Base-by-base conservation (phyloP, 1,140 invertebrate genomes). In the Eulimnadia texana region DNA sequence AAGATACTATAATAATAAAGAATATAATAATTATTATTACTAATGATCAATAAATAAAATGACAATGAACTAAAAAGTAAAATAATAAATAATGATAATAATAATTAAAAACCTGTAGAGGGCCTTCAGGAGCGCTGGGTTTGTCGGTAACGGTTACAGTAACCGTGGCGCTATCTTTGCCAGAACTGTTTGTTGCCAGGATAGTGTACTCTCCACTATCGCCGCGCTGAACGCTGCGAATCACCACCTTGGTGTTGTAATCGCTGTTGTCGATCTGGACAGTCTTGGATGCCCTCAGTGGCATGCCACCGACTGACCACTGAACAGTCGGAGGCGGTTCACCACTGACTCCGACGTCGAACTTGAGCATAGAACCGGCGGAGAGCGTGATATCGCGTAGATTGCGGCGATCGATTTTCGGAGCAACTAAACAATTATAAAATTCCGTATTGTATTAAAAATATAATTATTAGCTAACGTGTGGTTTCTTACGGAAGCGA, bases 361-460 rank as follows among this genome's bases (percentile, higher is more conserved):
- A 84, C 74, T 93, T 93, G n/a, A 97, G 79, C 29, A 89, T 81
- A 3, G 90, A 85, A 28, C 93, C 93, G 61, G 89, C 86, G n/a
- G 90, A 92, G 50, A 97, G 73, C 0, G 85, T 91, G 28, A 97
- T 77, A 69, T 94, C 89, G 49, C 86, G 81, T 10, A 97, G 76
- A 69, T 93, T 91, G 60, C 88, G 82, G 53, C 93, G 79, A 72
- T 97, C 93, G 75, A 99, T 99, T 76, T 90, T 93, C 28, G 96
- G 95, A 61, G 90, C 86, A 72, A 96, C 82, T 86, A 70, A 66
- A 72, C 72, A 64, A 69, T 66, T 33, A 58, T 6, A 59, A 60
- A 56, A 57, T 28, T 24, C 24, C n/a, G 25, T 16, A 27, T 28
- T 57, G 6, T 24, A 23, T n/a, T 20, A 2, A 33, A 1, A 22